Base-by-base conservation (phyloP, 1,140 invertebrate species). In the Chironomus striatipennis region DNA sequence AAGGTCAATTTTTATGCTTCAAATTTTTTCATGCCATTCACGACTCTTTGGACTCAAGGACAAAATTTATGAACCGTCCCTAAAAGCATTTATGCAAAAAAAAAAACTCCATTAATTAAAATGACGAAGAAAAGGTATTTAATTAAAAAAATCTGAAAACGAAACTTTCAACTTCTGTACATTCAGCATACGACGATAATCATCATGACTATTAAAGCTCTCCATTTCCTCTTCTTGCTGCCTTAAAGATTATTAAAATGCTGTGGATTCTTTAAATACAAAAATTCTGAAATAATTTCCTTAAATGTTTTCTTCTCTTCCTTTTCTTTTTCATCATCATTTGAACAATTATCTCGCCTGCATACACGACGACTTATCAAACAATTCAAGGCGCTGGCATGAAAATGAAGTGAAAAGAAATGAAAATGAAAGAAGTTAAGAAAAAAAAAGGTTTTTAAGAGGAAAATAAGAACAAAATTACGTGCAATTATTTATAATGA, bases 401-500 rank as follows among this genome's bases (percentile, higher is more conserved):
- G 24, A 34, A 34, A 34, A 34, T 34, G 24, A 34, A 2, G 24
- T 34, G 24, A 34, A 34, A 34, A 34, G 24, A 34, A 34, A 34
- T 34, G 47, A 57, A 57, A 57, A 57, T 57, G 24, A 34, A 34
- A n/a, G 43, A 47, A 47, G 43, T 47, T 8, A 47, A 47, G 43
- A 47, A 47, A 47, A 47, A 15, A 57, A 57, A 4, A 10, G 47
- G 12, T 57, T 57, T 57, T 34, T 15, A 57, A 4, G 5, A 4
- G 12, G 1, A 57, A 57, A 15, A 12, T 57, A 57, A 57, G 47
- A 57, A 57, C 4, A 57, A 57, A 57, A 57, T 57, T 57, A 57
- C 47, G 47, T 57, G 47, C 47, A 57, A 57, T 57, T 57, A 57
- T 57, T 57, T 57, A 57, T 57, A 57, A 57, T 57, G 47, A 57